phyloP scores from a whole-genome alignment of 2,888 invertebrate species.

The Xestobium rufovillosum region DNA sequence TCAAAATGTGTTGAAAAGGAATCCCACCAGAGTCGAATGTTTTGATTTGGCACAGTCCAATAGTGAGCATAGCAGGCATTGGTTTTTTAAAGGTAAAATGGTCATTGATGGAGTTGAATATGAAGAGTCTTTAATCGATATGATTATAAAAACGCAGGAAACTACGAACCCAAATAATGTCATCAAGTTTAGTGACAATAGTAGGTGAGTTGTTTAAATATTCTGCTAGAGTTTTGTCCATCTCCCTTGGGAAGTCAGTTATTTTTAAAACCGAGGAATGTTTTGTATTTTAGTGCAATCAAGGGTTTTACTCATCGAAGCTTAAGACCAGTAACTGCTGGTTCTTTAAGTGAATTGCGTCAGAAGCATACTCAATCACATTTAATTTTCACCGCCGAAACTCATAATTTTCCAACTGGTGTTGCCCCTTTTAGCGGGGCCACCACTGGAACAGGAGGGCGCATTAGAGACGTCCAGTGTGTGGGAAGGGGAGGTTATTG shows the following conservation, averaged over 20 bases:
- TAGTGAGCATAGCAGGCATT: constrained; percentile 96
- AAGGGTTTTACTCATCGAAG: constrained; percentile 67
- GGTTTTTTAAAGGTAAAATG: constrained; percentile 95
- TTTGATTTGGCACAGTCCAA: constrained; percentile 98
- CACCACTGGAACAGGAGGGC: constrained; percentile 94
- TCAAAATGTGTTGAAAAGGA: constrained; percentile 69
- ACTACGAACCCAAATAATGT: constrained; percentile 86
- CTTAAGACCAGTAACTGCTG: constrained; percentile 61
- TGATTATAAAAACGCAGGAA: constrained; percentile 86
- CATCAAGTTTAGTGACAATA: constrained; percentile 95
- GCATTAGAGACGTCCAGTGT: constrained; percentile 90
- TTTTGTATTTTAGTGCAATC: constrained; percentile 63
- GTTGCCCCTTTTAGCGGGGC: constrained; percentile 98
- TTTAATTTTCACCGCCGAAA: constrained; percentile 96
- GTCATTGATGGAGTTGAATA: constrained; percentile 72
- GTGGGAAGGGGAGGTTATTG: constrained; percentile 92
- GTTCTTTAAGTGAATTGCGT: constrained; percentile 53
- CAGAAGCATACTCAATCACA: constrained; percentile 60
- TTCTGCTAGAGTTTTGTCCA: not conserved
- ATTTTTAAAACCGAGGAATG: not conserved
- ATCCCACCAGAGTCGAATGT: constrained; percentile 95
- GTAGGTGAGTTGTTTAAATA: constrained; percentile 55
- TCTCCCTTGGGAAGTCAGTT: too few species aligned
- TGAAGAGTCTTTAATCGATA: constrained; percentile 78
- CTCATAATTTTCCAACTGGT: constrained; percentile 97